Base-by-base conservation (phyloP, 2,888 invertebrate species). In the Lepidochitona cinerea region DNA sequence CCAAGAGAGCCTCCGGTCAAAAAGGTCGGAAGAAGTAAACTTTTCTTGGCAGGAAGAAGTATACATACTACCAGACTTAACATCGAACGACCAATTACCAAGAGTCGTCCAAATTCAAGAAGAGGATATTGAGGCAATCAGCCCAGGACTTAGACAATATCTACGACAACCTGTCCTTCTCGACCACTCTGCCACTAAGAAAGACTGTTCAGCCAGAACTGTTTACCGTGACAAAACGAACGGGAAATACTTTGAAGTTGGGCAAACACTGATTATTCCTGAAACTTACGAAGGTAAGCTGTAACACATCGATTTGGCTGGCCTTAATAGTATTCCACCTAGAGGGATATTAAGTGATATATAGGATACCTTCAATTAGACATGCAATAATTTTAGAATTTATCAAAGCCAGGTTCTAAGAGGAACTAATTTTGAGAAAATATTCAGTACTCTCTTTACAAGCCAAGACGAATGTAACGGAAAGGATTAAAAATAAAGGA, bases 221-320 rank as follows among this genome's bases (percentile, higher is more conserved):
- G 84, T 87, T 49, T 83, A 83, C 71, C 81, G 80, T 32, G 85
- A 87, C 72, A 74, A 78, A 29, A 64, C 77, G 18, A 41, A 35
- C 3, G 87, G 86, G 12, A 80, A 83, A 23, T 86, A 83, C 54
- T 83, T 79, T n/a, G 86, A 85, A 71, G 81, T 85, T 6, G 87
- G 87, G 26, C 85, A 86, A 75, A 87, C 85, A 0, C 70, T 87
- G 35, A 71, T 81, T 29, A 81, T 87, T n/a, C 87, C 86, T 0
- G 79, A 77, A 26, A 75, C 76, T 37, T 82, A 82, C 64, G 68
- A 77, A 53, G 81, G 81, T 82, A 70, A 59, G 37, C 5, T 12
- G n/a, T n/a, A n/a, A n/a, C n/a, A n/a, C n/a, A n/a, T n/a, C n/a
- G n/a, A n/a, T n/a, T n/a, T n/a, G n/a, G n/a, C n/a, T n/a, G n/a